These are phyloP conservation scores for Thecocarcelia acutangulata DNA, from an alignment of 2,888 invertebrate genomes.

Conservation along the genomic window DNA sequence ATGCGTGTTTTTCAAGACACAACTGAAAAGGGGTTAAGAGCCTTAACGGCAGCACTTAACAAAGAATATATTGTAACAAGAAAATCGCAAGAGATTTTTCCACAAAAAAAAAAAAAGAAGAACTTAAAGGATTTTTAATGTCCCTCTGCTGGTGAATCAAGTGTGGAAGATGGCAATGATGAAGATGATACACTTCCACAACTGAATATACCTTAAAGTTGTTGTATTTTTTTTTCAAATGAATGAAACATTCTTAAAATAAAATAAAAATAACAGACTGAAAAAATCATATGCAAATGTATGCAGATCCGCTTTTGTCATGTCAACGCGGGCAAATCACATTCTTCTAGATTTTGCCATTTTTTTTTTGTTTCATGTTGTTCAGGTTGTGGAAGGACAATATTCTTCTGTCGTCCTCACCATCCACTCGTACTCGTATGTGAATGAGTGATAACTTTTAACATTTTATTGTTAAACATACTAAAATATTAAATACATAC, in stretches of 20 bases:
- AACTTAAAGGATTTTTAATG: conserved; percentile 61
- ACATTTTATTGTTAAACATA: conserved; percentile 51
- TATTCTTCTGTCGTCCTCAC: conserved; percentile 54
- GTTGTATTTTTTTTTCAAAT: conserved; percentile 20
- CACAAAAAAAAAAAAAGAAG: conserved; percentile 22
- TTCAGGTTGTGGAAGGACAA: conserved; percentile 54
- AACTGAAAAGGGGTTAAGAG: conserved; percentile 52
- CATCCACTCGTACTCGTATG: no score
- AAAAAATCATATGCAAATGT: conserved; percentile 78
- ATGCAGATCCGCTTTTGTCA: conserved; percentile 80
- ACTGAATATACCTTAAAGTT: conserved; percentile 52
- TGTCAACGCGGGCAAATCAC: conserved; percentile 74
- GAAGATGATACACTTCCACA: conserved; percentile 48
- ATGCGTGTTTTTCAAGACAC: conserved; percentile 44
- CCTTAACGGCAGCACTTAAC: not conserved
- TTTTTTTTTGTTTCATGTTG: conserved; percentile 18
- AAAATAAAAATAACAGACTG: conserved; percentile 36
- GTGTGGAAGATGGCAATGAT: conserved; percentile 37
- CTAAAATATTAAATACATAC: conserved; percentile 13
- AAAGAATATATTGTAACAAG: conserved; percentile 30
- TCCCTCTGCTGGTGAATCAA: conserved; percentile 37
- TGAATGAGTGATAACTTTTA: conserved; percentile 59
- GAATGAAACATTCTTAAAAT: conserved; percentile 43
- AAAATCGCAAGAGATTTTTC: conserved; percentile 58
- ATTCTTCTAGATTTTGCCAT: conserved; percentile 37